Conservation (phyloP, 2,113 vertebrate genomes). For the Calyptommatus sinebrachiatus region DNA sequence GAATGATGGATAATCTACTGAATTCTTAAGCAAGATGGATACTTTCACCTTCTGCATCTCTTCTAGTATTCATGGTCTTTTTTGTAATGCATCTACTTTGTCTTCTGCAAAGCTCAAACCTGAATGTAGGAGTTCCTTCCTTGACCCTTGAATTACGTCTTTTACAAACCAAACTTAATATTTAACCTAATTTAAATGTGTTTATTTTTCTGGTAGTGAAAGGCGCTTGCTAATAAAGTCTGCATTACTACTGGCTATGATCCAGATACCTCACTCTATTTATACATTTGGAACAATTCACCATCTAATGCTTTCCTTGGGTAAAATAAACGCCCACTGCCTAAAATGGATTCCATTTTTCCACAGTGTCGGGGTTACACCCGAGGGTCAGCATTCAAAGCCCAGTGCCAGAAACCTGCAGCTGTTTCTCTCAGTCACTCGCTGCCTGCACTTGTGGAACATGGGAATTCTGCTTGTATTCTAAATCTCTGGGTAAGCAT, state of each 20-base stretch:
- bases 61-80: neutral
- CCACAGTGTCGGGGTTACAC: conserved; percentile 46
- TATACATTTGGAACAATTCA: conserved; percentile 51
- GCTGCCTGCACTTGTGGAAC: conserved; percentile 59
- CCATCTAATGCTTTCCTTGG: conserved; percentile 45
- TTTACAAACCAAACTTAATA: neutral
- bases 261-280: conserved; percentile 28
- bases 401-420: conserved; percentile 53
- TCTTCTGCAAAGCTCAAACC: neutral
- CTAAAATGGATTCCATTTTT: conserved; percentile 54
- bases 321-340: conserved; percentile 55
- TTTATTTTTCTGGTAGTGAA: conserved; percentile 39
- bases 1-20: neutral
- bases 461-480: conserved; percentile 62
- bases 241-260: conserved; percentile 26
- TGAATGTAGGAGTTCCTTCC: neutral
- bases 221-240: conserved; percentile 40
- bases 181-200: neutral
- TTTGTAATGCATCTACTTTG: neutral
- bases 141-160: neutral
- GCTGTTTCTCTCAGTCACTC: conserved; percentile 72
- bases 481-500: conserved; percentile 57
- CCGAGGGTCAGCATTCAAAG: conserved; percentile 58
- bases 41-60: neutral
- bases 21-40: neutral